Conservation (phyloP, 2,888 invertebrate species). For the Coenonympha arcania region DNA sequence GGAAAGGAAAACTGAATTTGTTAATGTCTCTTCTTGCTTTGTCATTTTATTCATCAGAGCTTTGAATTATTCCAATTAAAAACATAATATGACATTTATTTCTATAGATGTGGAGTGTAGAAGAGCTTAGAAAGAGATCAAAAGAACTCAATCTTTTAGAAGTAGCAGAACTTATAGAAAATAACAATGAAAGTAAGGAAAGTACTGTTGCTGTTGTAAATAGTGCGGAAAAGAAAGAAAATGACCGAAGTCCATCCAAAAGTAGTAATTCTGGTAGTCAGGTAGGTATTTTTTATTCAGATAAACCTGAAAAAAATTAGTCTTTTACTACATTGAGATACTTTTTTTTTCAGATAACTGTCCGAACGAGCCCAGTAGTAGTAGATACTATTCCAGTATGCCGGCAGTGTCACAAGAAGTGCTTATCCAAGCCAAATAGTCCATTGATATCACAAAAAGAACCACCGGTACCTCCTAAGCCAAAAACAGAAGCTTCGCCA, state of each 20-base stretch:
- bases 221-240: constrained; percentile 64
- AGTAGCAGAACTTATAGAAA: constrained; percentile 56
- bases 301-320: neutral
- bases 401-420: constrained; percentile 85
- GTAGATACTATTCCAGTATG: constrained; percentile 83
- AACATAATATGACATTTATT: constrained; percentile 12
- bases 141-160: constrained; percentile 78
- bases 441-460: constrained; percentile 67
- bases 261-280: constrained; percentile 86
- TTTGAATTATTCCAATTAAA: constrained; percentile 1
- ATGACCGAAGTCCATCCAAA: constrained; percentile 80
- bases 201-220: constrained; percentile 39
- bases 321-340: constrained; percentile 2
- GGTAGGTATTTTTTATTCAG: constrained; percentile 58
- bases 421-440: constrained; percentile 75
- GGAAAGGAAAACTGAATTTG: too few species aligned
- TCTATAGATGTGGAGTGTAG: constrained; percentile 78
- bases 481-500: constrained; percentile 56
- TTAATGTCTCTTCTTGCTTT: neutral
- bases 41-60: neutral
- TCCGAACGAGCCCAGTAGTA: constrained; percentile 82
- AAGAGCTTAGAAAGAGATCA: constrained; percentile 80
- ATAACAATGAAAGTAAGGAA: constrained; percentile 48
- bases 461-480: constrained; percentile 48
- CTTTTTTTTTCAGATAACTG: constrained; percentile 77